Evolutionary conservation across 1,140 invertebrate species (phyloP), one percentile per base, ranked within the genome.

Genomic region (Solenopsis invicta): DNA sequence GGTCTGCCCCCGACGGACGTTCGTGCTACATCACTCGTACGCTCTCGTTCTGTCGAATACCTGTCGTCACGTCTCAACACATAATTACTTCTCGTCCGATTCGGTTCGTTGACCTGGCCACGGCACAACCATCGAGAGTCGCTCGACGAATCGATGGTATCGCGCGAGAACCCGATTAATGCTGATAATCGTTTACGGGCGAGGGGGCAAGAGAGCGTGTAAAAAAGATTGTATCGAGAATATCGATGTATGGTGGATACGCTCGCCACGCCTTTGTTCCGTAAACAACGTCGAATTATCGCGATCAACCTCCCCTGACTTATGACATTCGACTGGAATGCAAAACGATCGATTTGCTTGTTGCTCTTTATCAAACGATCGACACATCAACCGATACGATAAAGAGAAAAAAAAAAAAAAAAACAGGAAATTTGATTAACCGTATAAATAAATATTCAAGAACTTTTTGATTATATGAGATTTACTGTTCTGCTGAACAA

Each of bases 51-150:
- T 37, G 12, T 89, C 52, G 45, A 29, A 76, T 72, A 74, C 12
- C 67, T 86, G 59, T 88, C 41, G 52, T 29, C 87, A 66, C 52
- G 41, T 56, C 24, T 69, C 76, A 52, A 54, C 21, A 16, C 76
- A 76, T 88, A 88, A 89, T 88, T 66, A 82, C 88, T 64, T 72
- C 29, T 81, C 66, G 37, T 59, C 13, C 59, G 80, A 71, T 12
- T 59, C 76, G 41, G 80, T 76, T 86, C 85, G 77, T 82, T 71
- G 77, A 86, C 50, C 77, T 9, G 12, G 12, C 45, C 12, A n/a
- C 74, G 50, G 18, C 16, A 13, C 48, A 67, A 45, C 41, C 29
- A 4, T 41, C 64, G 52, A 82, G 29, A 72, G 62, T 72, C 56
- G 29, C 29, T 18, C 16, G 67, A 61, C 37, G 67, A 66, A 66